Percentiles rank a stretch among this genome's conserved stretches.
Evolutionary conservation across 2,797 vertebrate genomes (phyloP).

Genomic region (Argya squamiceps): DNA sequence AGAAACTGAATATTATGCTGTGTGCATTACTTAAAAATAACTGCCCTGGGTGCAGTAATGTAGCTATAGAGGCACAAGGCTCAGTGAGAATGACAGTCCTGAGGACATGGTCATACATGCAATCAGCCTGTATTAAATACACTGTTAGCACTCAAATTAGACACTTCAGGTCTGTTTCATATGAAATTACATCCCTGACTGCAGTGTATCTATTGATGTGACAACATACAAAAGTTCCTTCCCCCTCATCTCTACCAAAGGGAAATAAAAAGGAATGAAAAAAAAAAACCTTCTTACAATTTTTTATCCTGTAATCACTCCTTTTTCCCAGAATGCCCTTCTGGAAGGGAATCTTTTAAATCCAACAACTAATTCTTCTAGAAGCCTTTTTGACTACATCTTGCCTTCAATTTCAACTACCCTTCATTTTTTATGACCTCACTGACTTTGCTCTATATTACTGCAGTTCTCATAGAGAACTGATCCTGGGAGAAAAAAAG

Average conservation of each 20-base stretch:
- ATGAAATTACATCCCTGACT: neutral
- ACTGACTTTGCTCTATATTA: neutral
- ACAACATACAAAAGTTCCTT: neutral
- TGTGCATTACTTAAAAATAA: neutral
- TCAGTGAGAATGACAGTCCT: neutral
- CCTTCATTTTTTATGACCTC: neutral
- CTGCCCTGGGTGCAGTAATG: neutral
- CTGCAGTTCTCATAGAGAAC: neutral
- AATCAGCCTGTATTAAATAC: neutral
- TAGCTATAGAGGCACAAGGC: neutral
- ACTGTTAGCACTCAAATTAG: neutral
- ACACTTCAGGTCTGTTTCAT: neutral
- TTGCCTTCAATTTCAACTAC: neutral
- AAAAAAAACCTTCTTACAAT: neutral
- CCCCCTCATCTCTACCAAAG: neutral
- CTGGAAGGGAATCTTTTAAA: neutral
- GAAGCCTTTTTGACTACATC: neutral
- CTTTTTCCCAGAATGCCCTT: neutral
- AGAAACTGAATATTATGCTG: neutral
- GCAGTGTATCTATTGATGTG: neutral
- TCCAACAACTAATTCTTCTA: neutral
- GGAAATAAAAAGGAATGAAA: neutral
- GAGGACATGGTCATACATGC: neutral
- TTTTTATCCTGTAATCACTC: neutral
- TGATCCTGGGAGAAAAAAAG: neutral